Percentiles rank a stretch among this genome's conserved stretches.
Evolutionary conservation across 2,797 vertebrate species (phyloP).

Genomic region (Cryptoblepharus egeriae): DNA sequence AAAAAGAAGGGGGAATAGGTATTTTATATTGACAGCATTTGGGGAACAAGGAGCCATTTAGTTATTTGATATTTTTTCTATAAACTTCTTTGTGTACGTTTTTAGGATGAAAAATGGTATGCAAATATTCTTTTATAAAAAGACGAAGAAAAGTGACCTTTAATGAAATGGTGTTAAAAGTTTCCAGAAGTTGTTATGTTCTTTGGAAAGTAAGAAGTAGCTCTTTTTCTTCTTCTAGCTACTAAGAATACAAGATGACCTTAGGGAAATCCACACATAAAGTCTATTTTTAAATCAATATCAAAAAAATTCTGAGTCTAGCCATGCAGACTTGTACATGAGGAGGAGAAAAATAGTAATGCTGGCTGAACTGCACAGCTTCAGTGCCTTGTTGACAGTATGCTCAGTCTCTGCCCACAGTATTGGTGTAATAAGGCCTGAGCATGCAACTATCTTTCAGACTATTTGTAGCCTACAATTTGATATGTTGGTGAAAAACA

Average conservation of each 20-base stretch:
- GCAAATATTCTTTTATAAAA: too few relatives aligned
- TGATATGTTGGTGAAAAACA: not conserved
- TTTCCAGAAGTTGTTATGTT: constrained; percentile 20
- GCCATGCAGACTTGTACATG: not conserved
- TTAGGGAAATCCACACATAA: constrained; percentile 29
- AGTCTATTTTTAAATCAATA: not conserved
- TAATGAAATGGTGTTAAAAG: not conserved
- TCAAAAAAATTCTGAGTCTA: not conserved
- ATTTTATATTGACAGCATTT: too few relatives aligned
- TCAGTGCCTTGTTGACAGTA: too few relatives aligned
- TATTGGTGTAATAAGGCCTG: not conserved
- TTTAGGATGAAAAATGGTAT: too few relatives aligned
- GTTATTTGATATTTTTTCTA: too few relatives aligned
- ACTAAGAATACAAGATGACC: constrained; percentile 14
- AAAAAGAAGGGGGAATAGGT: not conserved
- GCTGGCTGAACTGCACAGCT: not conserved
- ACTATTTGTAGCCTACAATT: not conserved
- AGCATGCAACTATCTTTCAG: not conserved
- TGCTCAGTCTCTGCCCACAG: not conserved
- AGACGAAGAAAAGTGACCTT: not conserved
- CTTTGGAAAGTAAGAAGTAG: not conserved
- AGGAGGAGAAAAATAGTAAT: not conserved
- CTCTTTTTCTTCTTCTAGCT: not conserved
- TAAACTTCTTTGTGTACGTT: too few relatives aligned
- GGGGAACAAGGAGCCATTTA: too few relatives aligned